Evolutionary conservation across 2,113 vertebrate species (phyloP).

Genomic region (Myocastor coypus): DNA sequence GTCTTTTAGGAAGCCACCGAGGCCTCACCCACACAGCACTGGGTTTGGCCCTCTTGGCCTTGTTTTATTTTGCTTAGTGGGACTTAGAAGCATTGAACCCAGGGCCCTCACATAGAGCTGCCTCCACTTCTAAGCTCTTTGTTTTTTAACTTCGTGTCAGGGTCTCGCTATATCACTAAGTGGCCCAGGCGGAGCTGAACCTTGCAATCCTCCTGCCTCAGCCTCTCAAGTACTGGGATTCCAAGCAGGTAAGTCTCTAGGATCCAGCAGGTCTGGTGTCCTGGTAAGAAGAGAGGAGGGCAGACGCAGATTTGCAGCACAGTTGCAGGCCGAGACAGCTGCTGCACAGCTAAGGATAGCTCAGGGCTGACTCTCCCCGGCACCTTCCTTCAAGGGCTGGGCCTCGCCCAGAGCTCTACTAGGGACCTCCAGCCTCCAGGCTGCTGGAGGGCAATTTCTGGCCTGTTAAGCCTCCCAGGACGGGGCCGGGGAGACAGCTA

Average conservation of each 20-base stretch:
- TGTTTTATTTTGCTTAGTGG: background rate
- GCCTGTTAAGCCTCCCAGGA: background rate
- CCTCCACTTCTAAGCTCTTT: background rate
- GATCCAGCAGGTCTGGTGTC: background rate
- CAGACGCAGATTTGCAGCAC: background rate
- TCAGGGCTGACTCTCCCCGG: background rate
- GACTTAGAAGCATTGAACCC: background rate
- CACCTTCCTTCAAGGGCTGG: background rate
- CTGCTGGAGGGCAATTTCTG: background rate
- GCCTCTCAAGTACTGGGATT: background rate
- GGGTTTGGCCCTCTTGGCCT: background rate
- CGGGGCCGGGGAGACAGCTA: too few relatives aligned
- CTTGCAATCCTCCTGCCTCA: background rate
- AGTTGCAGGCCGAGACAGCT: background rate
- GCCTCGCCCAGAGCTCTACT: background rate
- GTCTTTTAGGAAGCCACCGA: background rate
- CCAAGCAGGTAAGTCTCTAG: background rate
- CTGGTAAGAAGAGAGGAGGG: background rate
- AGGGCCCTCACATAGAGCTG: background rate
- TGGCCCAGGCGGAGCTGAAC: background rate
- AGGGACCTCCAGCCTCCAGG: background rate
- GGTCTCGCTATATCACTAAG: background rate
- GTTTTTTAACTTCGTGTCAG: background rate
- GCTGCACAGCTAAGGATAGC: background rate
- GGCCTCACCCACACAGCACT: background rate